These are phyloP conservation scores for Autographa gamma DNA, from an alignment of 2,888 invertebrate species.

Conservation along the genomic window DNA sequence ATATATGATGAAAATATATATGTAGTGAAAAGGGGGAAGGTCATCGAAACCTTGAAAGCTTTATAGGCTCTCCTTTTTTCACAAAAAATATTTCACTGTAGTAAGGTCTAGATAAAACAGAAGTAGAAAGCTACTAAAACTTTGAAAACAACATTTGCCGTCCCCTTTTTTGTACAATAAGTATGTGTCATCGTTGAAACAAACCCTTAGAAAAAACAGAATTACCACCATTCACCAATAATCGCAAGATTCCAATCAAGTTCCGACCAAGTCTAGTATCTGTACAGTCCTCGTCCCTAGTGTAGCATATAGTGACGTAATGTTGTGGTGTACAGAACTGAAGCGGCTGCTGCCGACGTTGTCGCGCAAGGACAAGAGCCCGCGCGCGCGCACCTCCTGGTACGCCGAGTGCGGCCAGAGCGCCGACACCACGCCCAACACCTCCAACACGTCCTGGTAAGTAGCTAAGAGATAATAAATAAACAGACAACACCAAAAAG, in stretches of 20 bases:
- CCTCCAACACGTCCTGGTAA: conserved; percentile 83
- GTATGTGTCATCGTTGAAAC: neutral
- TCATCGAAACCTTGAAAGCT: too few species aligned
- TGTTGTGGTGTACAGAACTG: conserved; percentile 71
- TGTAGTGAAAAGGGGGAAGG: neutral
- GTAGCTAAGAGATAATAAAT: conserved; percentile 36
- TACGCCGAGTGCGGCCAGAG: conserved; percentile 90
- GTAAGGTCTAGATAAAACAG: neutral
- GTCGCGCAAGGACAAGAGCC: conserved; percentile 83
- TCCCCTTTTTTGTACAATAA: too few species aligned
- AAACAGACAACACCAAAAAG: neutral
- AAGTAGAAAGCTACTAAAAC: neutral
- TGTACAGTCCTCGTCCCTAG: conserved; percentile 2
- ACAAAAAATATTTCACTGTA: too few species aligned
- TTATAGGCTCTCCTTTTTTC: too few species aligned
- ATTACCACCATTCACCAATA: too few species aligned
- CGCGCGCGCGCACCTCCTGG: conserved; percentile 90
- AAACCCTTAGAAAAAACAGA: too few species aligned
- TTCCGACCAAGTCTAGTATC: conserved; percentile 18
- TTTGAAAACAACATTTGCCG: too few species aligned
- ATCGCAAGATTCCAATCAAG: too few species aligned
- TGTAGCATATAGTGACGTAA: conserved; percentile 17
- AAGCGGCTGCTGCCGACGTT: conserved; percentile 84
- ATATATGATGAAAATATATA: too few species aligned
- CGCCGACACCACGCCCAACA: conserved; percentile 73